Base-by-base conservation (phyloP, 1,140 invertebrate genomes). In the Eubasilissa regina region DNA sequence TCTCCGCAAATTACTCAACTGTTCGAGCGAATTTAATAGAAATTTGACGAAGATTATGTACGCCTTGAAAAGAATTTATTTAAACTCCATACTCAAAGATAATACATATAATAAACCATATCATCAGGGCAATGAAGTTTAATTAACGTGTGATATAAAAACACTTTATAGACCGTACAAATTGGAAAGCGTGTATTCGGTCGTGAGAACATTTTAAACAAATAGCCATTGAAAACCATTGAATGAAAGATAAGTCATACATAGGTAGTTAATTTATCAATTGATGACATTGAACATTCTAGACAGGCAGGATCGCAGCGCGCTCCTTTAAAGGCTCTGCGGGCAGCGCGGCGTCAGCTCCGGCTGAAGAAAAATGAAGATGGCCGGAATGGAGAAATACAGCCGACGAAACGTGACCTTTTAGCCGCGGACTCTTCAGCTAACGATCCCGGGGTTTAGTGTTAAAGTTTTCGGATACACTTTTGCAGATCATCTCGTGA, bases 211-310 rank as follows among this genome's bases (percentile, higher is more conserved):
- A 64, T 35, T 25, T 35, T 35, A 64, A 64, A 64, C 35, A 35
- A n/a, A 64, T 64, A 64, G n/a, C 25, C 8, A 64, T 64, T 44
- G 19, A 64, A 64, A 35, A 25, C 19, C 13, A 64, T n/a, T n/a
- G 19, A 9, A 64, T n/a, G 60, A 64, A 64, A 64, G 60, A 64
- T 64, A n/a, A 13, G 10, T 43, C 60, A 21, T 15, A n/a, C 60
- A 25, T 15, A n/a, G 55, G 35, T 43, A 15, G 60, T 64, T 12
- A 43, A 64, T 13, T 12, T 12, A n/a, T 35, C 60, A 13, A 11
- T 64, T 64, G 10, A 64, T 64, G 60, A 64, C 60, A 64, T 64
- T 64, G 21, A 64, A 35, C 8, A 64, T 64, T 64, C 60, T 25
- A 44, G 60, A 64, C 60, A 64, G 60, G 60, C 35, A 25, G 25